Evolutionary conservation across 2,888 invertebrate genomes (phyloP).

Genomic region (Melanostoma scalare): DNA sequence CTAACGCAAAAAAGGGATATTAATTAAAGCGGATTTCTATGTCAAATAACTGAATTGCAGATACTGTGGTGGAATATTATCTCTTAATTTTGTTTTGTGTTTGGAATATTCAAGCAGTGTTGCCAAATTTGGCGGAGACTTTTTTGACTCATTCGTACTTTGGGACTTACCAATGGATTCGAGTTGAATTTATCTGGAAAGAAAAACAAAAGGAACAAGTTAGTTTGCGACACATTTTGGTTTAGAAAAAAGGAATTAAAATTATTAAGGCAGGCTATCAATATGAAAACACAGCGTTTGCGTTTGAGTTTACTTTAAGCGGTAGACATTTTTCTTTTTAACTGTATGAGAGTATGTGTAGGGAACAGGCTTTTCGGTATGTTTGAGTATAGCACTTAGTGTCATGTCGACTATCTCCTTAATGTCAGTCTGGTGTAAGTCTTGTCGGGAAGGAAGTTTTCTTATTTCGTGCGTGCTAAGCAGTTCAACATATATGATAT

Average conservation of each 20-base stretch:
- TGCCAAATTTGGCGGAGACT: too few species aligned
- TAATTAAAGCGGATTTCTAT: conserved; percentile 71
- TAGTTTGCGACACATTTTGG: too few species aligned
- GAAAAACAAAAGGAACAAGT: too few species aligned
- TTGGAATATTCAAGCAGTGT: too few species aligned
- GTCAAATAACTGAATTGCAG: conserved; percentile 66
- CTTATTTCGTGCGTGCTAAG: conserved; percentile 52
- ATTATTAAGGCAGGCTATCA: too few species aligned
- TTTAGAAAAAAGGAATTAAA: too few species aligned
- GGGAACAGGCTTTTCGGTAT: too few species aligned
- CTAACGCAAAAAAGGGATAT: conserved; percentile 59
- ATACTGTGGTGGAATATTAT: conserved; percentile 49
- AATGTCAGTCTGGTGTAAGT: conserved; percentile 17
- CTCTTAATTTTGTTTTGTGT: conserved; percentile 44
- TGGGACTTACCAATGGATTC: too few species aligned
- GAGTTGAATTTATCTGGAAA: too few species aligned
- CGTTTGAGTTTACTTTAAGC: background rate
- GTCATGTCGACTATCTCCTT: conserved; percentile 35
- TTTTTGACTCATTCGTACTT: too few species aligned
- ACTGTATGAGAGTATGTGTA: too few species aligned
- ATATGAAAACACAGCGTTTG: too few species aligned
- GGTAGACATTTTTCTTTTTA: background rate
- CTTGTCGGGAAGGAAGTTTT: conserved; percentile 42
- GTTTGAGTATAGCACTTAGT: background rate
- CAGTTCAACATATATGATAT: conserved; percentile 34